Evolutionary conservation across 2,888 invertebrate species (phyloP).

Genomic region (Beris morrisii): DNA sequence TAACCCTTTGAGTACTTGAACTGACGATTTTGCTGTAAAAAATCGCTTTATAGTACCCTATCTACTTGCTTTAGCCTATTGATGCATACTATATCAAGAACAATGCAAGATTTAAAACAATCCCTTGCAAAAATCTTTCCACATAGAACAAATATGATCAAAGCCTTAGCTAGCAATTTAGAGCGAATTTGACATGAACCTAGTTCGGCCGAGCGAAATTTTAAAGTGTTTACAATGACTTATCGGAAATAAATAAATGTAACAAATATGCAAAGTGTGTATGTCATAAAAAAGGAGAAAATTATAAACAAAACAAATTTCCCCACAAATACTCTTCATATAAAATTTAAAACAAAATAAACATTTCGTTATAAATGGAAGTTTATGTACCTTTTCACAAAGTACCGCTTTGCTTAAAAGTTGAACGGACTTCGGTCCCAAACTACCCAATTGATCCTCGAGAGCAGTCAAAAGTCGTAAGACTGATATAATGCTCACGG

Average conservation of each 20-base stretch:
- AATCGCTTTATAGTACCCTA: no score
- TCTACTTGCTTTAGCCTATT: no score
- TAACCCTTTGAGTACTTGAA: no score
- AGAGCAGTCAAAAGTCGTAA: slow-evolving; percentile 39
- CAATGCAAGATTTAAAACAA: no score
- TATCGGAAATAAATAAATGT: neutral
- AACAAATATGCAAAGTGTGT: no score
- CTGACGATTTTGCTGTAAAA: no score
- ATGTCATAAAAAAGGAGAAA: neutral
- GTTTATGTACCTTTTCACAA: slow-evolving; percentile 38
- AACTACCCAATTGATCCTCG: slow-evolving; percentile 39
- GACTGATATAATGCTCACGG: slow-evolving; percentile 37
- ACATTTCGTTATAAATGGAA: neutral
- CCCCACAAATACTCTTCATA: neutral
- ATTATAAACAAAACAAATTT: neutral
- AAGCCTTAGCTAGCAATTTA: no score
- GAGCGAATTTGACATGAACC: no score
- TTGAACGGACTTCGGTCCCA: slow-evolving; percentile 39
- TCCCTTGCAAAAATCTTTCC: no score
- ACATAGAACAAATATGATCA: no score
- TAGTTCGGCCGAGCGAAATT: neutral
- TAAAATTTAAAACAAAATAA: neutral
- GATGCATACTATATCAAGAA: no score
- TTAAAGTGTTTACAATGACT: neutral
- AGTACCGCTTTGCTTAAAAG: slow-evolving; percentile 36